These are phyloP conservation scores for Glyptemys insculpta DNA, from an alignment of 2,797 vertebrate genomes.

Conservation along the genomic window DNA sequence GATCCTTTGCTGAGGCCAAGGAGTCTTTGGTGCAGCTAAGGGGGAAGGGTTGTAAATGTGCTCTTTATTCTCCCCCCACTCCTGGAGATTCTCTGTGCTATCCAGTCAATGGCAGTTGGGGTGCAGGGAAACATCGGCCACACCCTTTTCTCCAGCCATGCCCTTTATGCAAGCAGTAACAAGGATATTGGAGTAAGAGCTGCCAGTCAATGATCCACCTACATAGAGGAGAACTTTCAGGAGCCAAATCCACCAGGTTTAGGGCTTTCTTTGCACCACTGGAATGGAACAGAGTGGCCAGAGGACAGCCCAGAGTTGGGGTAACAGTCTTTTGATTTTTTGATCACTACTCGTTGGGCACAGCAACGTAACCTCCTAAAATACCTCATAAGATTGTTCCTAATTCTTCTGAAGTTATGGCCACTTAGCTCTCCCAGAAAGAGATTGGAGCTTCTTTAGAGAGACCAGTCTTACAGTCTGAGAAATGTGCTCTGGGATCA, in stretches of 20 bases:
- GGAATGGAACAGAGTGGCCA: background rate
- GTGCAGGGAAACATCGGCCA: background rate
- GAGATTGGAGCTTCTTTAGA: background rate
- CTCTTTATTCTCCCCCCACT: background rate
- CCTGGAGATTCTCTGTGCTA: background rate
- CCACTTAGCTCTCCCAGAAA: background rate
- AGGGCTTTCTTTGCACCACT: background rate
- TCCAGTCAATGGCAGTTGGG: fast-evolving
- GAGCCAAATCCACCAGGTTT: background rate
- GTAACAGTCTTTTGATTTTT: background rate
- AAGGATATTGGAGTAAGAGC: background rate
- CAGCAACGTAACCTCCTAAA: background rate
- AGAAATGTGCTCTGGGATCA: background rate
- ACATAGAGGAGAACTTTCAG: background rate
- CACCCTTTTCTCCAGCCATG: background rate
- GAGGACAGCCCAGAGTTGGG: background rate
- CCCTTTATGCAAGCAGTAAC: background rate
- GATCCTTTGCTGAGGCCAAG: background rate
- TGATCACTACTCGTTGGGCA: background rate
- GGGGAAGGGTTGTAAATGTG: background rate
- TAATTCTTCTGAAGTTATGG: background rate
- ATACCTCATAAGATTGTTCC: background rate
- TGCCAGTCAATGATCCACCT: background rate
- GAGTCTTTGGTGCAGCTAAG: background rate
- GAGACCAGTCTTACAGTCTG: background rate